Percentiles rank a stretch among this genome's conserved stretches.
These are phyloP conservation scores for Gila robusta DNA, from an alignment of 2,797 vertebrate genomes.

Conservation along the genomic window DNA sequence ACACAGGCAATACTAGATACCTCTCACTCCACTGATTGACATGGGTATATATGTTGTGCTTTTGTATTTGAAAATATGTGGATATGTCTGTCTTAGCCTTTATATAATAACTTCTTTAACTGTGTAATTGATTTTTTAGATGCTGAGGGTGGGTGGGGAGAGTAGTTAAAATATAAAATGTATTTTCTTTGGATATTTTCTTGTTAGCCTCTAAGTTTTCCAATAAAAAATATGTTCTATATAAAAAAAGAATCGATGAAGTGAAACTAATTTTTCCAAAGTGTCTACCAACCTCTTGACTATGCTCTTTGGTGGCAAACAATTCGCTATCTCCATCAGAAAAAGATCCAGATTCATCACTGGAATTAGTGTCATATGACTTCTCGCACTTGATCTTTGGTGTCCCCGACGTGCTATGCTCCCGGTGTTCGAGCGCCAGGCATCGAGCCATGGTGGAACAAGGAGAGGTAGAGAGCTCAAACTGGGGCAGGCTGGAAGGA, in stretches of 20 bases:
- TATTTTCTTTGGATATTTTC: neutral
- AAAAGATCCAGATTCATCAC: slow-evolving; percentile 94
- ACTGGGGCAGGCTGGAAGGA: slow-evolving; percentile 90
- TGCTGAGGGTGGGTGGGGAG: neutral
- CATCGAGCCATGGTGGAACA: slow-evolving; percentile 88
- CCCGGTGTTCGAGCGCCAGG: slow-evolving; percentile 85
- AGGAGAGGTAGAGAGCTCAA: slow-evolving; percentile 91
- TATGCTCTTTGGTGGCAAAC: slow-evolving; percentile 87
- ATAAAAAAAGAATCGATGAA: neutral
- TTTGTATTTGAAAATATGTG: neutral
- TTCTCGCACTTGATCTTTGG: slow-evolving; percentile 93
- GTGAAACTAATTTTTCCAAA: neutral
- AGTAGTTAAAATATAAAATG: neutral
- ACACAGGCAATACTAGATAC: neutral
- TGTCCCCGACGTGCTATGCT: slow-evolving; percentile 78
- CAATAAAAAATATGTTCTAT: neutral
- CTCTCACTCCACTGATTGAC: neutral
- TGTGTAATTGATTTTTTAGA: neutral
- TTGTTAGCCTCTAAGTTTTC: neutral
- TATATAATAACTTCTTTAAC: neutral
- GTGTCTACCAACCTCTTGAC: slow-evolving; percentile 86
- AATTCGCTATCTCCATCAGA: slow-evolving; percentile 97
- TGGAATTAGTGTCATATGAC: slow-evolving; percentile 93
- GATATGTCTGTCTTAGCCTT: neutral
- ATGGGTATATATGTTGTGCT: neutral